phyloP scores from a whole-genome alignment of 2,888 invertebrate species.

The Spisula subtruncata region DNA sequence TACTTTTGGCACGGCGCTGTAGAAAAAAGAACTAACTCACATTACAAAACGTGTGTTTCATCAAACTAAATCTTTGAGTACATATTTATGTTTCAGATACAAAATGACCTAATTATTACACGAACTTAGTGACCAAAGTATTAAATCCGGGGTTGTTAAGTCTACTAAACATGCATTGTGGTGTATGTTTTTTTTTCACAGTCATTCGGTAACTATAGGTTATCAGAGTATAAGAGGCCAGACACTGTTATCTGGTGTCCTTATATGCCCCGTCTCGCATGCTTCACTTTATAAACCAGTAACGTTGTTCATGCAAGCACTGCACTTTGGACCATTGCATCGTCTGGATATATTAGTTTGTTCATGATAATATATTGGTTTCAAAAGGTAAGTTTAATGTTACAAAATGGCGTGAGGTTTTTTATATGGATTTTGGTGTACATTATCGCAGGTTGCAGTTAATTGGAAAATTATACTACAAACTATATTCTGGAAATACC shows the following conservation, averaged over 20 bases:
- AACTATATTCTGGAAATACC: too few species aligned
- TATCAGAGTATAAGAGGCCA: slow-evolving; percentile 20
- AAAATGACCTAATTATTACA: background rate
- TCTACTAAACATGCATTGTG: background rate
- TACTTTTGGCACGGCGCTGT: too few species aligned
- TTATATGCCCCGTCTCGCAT: slow-evolving; percentile 31
- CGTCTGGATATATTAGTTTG: background rate
- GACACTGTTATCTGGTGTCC: slow-evolving; percentile 38
- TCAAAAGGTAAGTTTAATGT: background rate
- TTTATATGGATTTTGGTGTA: too few species aligned
- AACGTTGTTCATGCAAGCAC: background rate
- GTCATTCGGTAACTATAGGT: background rate
- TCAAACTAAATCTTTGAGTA: background rate
- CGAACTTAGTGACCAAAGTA: background rate
- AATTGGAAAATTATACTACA: too few species aligned
- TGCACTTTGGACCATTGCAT: background rate
- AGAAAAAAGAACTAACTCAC: too few species aligned
- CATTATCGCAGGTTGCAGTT: too few species aligned
- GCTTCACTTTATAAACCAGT: slow-evolving; percentile 11
- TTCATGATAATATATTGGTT: background rate
- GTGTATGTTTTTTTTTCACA: background rate
- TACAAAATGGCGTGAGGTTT: background rate
- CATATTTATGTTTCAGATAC: background rate
- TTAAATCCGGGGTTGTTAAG: slow-evolving; percentile 42
- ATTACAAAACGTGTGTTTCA: too few species aligned